These are phyloP conservation scores for Isoperla grammatica DNA, from an alignment of 2,888 invertebrate genomes.

Conservation along the genomic window DNA sequence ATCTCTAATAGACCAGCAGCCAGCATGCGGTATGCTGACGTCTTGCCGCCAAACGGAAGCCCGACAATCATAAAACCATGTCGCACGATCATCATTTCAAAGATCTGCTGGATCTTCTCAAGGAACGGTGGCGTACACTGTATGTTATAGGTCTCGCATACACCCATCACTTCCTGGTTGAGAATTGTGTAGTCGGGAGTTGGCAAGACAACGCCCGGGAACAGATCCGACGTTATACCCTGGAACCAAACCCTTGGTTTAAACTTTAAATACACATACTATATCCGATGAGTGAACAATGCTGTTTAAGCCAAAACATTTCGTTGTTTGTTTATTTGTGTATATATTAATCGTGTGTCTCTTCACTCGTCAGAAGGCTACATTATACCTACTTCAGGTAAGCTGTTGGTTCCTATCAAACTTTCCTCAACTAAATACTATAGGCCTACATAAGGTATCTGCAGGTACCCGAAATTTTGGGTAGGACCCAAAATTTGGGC, in stretches of 20 bases:
- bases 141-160: conserved; percentile 65
- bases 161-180: conserved; percentile 57
- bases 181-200: conserved; percentile 72
- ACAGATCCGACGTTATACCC: conserved; percentile 90
- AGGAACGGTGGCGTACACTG: conserved; percentile 81
- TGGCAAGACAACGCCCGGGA: conserved; percentile 78
- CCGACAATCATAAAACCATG: conserved; percentile 96
- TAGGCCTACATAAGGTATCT: no score
- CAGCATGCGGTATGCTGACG: conserved; percentile 76
- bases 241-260: conserved; percentile 42
- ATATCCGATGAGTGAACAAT: no score
- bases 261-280: not conserved
- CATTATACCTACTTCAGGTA: conserved; percentile 9
- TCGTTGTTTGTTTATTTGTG: no score
- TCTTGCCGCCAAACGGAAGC: conserved; percentile 87
- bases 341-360: no score
- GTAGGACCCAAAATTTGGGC: no score
- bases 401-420: no score
- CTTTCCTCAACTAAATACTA: no score
- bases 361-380: not conserved
- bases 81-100: conserved; percentile 91
- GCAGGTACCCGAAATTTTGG: no score
- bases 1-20: conserved; percentile 72
- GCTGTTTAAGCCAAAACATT: no score
- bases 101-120: conserved; percentile 84